These are phyloP conservation scores for Gymnosoma rotundatum DNA, from an alignment of 2,888 invertebrate species.

Conservation along the genomic window DNA sequence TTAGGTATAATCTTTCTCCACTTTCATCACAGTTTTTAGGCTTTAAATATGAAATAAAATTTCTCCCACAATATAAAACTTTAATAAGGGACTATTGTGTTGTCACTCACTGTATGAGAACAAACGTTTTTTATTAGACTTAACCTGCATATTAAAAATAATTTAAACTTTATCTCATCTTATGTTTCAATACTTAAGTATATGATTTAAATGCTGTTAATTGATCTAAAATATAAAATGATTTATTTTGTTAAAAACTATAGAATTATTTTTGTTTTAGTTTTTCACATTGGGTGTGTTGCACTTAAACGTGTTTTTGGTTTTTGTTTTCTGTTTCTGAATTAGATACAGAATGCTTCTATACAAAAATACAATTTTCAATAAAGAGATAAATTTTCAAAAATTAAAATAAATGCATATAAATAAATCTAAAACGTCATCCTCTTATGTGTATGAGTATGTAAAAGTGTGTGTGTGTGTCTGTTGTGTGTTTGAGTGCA, in stretches of 20 bases:
- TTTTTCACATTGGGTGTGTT: constrained; percentile 60
- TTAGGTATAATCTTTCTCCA: too few relatives aligned
- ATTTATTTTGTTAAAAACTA: constrained; percentile 29
- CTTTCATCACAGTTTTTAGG: too few relatives aligned
- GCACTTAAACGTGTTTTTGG: constrained; percentile 35
- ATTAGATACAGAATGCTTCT: constrained; percentile 29
- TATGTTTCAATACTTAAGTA: constrained; percentile 14
- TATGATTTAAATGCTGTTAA: constrained; percentile 16
- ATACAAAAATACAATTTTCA: constrained; percentile 23
- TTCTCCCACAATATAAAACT: neutral
- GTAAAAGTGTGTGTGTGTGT: neutral
- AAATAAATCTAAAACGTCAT: constrained; percentile 56
- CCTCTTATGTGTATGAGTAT: constrained; percentile 18
- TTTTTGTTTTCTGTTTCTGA: neutral
- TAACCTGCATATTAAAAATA: constrained; percentile 6
- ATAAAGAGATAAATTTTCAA: constrained; percentile 37
- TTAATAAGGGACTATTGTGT: neutral
- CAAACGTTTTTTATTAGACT: neutral
- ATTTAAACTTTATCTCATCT: constrained; percentile 33
- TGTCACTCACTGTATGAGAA: constrained; percentile 35
- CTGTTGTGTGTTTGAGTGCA: neutral
- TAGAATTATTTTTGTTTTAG: constrained; percentile 35
- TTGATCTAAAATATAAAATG: constrained; percentile 10
- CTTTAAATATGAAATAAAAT: too few relatives aligned
- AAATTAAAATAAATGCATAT: constrained; percentile 12